Evolutionary conservation across 2,797 vertebrate species (phyloP).

Genomic region (Lacerta agilis): DNA sequence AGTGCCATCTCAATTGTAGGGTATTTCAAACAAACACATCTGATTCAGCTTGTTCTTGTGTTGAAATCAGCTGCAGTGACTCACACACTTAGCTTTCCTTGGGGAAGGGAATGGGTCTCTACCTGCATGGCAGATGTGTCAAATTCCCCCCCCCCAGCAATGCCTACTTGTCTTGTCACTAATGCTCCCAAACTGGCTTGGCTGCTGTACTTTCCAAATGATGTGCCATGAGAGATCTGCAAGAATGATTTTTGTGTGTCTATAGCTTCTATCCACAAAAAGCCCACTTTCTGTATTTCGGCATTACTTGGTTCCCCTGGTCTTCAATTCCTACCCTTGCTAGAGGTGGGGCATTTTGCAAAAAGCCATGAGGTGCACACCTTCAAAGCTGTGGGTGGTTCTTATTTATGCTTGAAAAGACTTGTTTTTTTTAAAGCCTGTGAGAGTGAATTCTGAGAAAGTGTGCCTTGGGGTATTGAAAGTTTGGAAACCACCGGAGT

Average conservation of each 20-base stretch:
- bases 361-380: not conserved
- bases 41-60: conserved; percentile 1
- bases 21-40: not conserved
- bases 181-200: not conserved
- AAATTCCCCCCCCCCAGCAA: not conserved
- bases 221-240: not conserved
- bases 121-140: not conserved
- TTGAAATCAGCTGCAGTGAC: not conserved
- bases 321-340: not conserved
- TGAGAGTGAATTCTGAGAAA: not conserved
- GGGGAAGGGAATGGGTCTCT: not conserved
- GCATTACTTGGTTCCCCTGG: not conserved
- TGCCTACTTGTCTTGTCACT: not conserved
- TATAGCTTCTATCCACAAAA: not conserved
- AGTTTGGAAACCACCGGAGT: not conserved
- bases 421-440: no score
- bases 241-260: no score
- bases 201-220: not conserved
- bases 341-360: not conserved
- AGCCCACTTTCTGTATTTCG: not conserved
- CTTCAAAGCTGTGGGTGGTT: no score
- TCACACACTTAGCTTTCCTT: not conserved
- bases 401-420: no score
- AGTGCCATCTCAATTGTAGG: not conserved
- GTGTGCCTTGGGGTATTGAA: not conserved